Evolutionary conservation across 2,797 vertebrate species (phyloP).

Genomic region (Sebastes elongatus): DNA sequence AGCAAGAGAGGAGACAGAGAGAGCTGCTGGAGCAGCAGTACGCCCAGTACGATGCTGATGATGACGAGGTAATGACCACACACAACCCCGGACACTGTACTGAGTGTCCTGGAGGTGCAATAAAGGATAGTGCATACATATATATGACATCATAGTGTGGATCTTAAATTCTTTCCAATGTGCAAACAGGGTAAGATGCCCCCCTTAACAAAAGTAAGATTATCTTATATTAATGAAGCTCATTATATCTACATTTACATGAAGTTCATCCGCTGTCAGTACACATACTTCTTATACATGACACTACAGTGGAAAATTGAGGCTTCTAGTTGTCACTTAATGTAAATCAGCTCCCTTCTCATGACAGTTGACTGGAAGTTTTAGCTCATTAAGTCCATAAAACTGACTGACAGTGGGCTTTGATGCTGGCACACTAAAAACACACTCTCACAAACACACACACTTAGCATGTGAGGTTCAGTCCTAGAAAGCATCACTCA

Average conservation of each 20-base stretch:
- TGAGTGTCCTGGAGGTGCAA: background rate
- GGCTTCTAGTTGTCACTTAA: slow-evolving; percentile 36
- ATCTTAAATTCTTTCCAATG: background rate
- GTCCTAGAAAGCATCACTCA: slow-evolving; percentile 63
- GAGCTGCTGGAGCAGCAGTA: slow-evolving; percentile 97
- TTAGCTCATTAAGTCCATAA: slow-evolving; percentile 52
- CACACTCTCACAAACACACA: slow-evolving; percentile 2
- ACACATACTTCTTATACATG: slow-evolving; percentile 8
- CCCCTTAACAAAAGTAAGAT: background rate
- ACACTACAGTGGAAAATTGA: slow-evolving; percentile 6
- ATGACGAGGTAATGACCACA: slow-evolving; percentile 90
- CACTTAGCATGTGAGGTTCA: slow-evolving; percentile 26
- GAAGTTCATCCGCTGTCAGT: background rate
- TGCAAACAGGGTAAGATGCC: background rate
- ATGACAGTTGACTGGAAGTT: slow-evolving; percentile 40
- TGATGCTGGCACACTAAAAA: slow-evolving; percentile 28
- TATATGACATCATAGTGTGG: background rate
- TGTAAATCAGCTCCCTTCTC: slow-evolving; percentile 37
- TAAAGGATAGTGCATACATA: background rate
- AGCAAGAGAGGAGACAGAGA: slow-evolving; percentile 94
- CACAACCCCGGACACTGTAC: background rate
- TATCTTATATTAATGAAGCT: background rate
- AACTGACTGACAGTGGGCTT: slow-evolving; percentile 62
- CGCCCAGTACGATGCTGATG: slow-evolving; percentile 94
- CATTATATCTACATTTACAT: slow-evolving; percentile 18